These are phyloP conservation scores for Cloeon dipterum DNA, from an alignment of 2,888 invertebrate genomes.

Conservation along the genomic window DNA sequence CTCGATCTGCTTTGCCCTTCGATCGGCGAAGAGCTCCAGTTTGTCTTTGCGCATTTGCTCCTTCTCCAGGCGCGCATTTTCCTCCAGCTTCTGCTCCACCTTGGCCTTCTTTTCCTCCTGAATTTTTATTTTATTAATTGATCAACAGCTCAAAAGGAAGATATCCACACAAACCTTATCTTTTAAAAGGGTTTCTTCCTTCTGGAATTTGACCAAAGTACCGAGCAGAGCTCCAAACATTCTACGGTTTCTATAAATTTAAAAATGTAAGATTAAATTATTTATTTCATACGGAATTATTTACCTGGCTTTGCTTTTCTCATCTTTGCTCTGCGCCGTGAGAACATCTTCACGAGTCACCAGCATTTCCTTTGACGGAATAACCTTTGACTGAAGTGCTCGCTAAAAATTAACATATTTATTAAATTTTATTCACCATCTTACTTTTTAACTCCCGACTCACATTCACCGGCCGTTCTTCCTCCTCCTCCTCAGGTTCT, in stretches of 20 bases:
- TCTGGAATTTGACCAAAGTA: constrained; percentile 84
- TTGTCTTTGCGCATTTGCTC: constrained; percentile 65
- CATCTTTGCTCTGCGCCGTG: constrained; percentile 63
- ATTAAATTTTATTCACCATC: no score
- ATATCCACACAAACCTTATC: constrained; percentile 33
- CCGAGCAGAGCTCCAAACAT: constrained; percentile 93
- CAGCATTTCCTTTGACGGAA: constrained; percentile 47
- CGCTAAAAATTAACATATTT: constrained; percentile 20
- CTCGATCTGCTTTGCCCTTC: constrained; percentile 70
- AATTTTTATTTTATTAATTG: background rate
- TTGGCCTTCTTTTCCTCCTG: constrained; percentile 63
- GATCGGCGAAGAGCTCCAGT: constrained; percentile 59
- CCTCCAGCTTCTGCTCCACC: constrained; percentile 85
- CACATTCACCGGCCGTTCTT: constrained; percentile 14
- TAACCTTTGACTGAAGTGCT: constrained; percentile 55
- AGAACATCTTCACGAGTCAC: constrained; percentile 66
- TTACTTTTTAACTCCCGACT: no score
- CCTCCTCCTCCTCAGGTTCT: constrained; percentile 19
- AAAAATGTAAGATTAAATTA: background rate
- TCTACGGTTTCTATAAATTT: constrained; percentile 61
- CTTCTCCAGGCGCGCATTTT: constrained; percentile 67
- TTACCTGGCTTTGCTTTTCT: constrained; percentile 32
- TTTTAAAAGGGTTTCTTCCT: constrained; percentile 76
- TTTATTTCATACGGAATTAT: background rate
- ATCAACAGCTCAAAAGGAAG: background rate